Conservation (phyloP, 2,113 vertebrate genomes). For the Equus quagga region DNA sequence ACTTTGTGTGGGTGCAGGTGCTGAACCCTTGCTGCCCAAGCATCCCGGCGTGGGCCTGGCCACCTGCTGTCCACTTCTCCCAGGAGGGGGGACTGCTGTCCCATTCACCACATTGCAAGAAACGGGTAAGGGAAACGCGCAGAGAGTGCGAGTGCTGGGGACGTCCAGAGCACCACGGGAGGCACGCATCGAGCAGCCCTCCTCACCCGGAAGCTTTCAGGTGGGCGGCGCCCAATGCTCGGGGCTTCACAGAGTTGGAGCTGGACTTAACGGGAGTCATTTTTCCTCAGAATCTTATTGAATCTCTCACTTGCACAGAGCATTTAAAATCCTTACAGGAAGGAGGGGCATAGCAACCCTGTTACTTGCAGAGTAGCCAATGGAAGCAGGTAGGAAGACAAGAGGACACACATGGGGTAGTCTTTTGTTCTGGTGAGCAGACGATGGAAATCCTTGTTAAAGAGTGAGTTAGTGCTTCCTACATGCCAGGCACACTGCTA, state of each 20-base stretch:
- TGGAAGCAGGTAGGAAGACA: accelerated
- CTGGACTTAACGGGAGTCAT: not conserved
- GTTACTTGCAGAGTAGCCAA: accelerated
- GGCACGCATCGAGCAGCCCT: not conserved
- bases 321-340: not conserved
- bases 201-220: not conserved
- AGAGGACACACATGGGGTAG: not conserved
- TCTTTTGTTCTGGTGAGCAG: not conserved
- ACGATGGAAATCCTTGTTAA: not conserved
- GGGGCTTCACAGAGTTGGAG: not conserved
- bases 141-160: not conserved
- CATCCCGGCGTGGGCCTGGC: not conserved
- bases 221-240: not conserved
- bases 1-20: not conserved
- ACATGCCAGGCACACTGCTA: not conserved
- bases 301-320: not conserved
- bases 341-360: not conserved
- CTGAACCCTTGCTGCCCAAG: too few species aligned
- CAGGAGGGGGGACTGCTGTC: not conserved
- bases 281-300: not conserved
- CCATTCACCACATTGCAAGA: not conserved
- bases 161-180: not conserved
- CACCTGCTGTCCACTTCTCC: not conserved
- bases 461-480: not conserved
- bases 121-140: not conserved